Percentiles rank a stretch among this genome's conserved stretches.
Conservation (phyloP, 2,888 invertebrate species). For the Deilephila porcellus region DNA sequence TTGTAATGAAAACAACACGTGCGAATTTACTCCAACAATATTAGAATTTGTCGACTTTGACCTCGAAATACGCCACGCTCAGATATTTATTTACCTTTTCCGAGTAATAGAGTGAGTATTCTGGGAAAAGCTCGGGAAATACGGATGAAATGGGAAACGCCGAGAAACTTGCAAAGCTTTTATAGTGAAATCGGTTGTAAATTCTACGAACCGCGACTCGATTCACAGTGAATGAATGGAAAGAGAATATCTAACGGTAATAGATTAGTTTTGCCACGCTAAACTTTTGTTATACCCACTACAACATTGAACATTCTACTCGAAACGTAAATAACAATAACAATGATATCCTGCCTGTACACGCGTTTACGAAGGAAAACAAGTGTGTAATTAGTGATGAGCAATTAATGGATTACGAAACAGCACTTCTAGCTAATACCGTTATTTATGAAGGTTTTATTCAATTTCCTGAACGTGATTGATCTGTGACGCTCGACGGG, state of each 20-base stretch:
- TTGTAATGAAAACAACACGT: neutral
- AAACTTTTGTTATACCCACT: neutral
- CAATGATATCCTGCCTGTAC: neutral
- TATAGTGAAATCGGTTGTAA: slow-evolving; percentile 17
- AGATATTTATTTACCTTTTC: slow-evolving; percentile 3
- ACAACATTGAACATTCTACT: neutral
- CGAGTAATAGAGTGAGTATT: neutral
- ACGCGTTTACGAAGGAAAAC: slow-evolving; percentile 9
- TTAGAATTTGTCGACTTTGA: neutral
- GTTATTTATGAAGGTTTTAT: slow-evolving; percentile 25
- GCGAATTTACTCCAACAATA: neutral
- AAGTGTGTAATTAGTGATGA: slow-evolving; percentile 11
- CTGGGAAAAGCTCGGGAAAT: neutral
- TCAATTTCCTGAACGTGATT: slow-evolving; percentile 26
- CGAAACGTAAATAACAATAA: neutral
- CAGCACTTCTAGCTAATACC: slow-evolving; percentile 10
- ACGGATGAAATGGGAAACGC: neutral
- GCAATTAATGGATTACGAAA: slow-evolving; percentile 26
- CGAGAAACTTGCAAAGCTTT: slow-evolving; percentile 10
- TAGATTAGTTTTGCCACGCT: neutral
- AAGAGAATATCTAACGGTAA: neutral
- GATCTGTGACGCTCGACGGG: slow-evolving; percentile 22
- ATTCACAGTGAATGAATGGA: neutral
- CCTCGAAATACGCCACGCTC: neutral
- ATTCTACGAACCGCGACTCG: neutral